Conservation (phyloP, 2,888 invertebrate genomes). For the Noctuana brunneofusca region DNA sequence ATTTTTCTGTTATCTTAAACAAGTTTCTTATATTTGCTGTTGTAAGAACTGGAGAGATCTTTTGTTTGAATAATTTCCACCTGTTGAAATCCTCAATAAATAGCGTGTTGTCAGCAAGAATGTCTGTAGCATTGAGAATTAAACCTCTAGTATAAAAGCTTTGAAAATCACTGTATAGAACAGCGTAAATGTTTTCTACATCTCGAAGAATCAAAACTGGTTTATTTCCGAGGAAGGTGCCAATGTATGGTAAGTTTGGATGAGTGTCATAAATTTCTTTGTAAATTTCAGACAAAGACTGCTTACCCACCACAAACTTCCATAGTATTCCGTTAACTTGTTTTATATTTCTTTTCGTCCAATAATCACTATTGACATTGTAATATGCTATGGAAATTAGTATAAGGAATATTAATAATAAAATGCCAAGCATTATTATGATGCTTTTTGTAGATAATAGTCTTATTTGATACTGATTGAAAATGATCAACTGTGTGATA, state of each 20-base stretch:
- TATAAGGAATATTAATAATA: background rate
- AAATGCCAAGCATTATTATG: slow-evolving; percentile 2
- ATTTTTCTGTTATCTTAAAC: slow-evolving; percentile 63
- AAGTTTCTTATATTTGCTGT: slow-evolving; percentile 63
- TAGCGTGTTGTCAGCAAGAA: slow-evolving; percentile 54
- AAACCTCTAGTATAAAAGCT: slow-evolving; percentile 56
- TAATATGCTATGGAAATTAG: slow-evolving; percentile 7
- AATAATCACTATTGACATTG: slow-evolving; percentile 23
- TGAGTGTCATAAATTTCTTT: slow-evolving; percentile 37
- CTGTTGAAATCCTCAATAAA: slow-evolving; percentile 53
- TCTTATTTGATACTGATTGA: background rate
- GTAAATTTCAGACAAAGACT: slow-evolving; percentile 37
- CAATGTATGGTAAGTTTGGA: slow-evolving; percentile 32
- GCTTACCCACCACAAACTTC: slow-evolving; percentile 34
- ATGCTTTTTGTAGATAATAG: background rate
- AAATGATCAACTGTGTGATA: no score
- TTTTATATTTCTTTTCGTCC: slow-evolving; percentile 37
- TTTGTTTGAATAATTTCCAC: slow-evolving; percentile 67
- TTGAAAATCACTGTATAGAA: slow-evolving; percentile 52
- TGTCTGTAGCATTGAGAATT: slow-evolving; percentile 47
- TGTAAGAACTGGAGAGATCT: slow-evolving; percentile 63
- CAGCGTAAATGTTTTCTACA: slow-evolving; percentile 49
- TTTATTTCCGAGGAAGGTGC: slow-evolving; percentile 31
- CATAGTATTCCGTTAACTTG: slow-evolving; percentile 36
- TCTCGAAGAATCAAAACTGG: slow-evolving; percentile 52